Percentiles rank a stretch among this genome's conserved stretches.
Evolutionary conservation across 2,797 vertebrate species (phyloP).

Genomic region (Pipistrellus kuhlii): DNA sequence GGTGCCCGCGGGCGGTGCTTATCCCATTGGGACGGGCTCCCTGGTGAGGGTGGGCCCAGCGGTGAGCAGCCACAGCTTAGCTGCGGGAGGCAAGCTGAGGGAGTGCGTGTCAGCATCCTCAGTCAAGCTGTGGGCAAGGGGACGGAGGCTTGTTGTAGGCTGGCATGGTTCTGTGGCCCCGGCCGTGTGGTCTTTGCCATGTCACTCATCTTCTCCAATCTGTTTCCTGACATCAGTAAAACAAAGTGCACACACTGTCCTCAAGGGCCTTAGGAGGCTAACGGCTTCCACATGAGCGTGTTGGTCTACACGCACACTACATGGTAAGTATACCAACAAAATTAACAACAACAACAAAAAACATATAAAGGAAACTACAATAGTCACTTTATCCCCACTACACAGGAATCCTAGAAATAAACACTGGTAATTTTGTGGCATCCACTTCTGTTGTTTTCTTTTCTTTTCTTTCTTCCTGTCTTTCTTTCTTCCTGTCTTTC

Average conservation of each 20-base stretch:
- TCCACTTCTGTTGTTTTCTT: neutral
- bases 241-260: neutral
- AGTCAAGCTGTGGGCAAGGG: neutral
- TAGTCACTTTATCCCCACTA: neutral
- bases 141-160: neutral
- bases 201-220: neutral
- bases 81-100: neutral
- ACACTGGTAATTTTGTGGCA: neutral
- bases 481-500: too few relatives aligned
- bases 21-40: neutral
- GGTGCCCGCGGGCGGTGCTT: rapidly evolving
- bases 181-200: neutral
- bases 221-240: neutral
- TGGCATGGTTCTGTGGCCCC: neutral
- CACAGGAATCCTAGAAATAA: neutral
- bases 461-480: too few relatives aligned
- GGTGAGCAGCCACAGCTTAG: neutral
- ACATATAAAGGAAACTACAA: neutral
- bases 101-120: neutral
- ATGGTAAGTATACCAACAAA: neutral
- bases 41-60: neutral
- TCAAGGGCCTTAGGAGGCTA: neutral
- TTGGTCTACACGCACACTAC: neutral
- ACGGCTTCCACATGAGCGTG: neutral
- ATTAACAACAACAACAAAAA: neutral